These are phyloP conservation scores for Psylliodes chrysocephalus DNA, from an alignment of 2,888 invertebrate genomes.

Conservation along the genomic window DNA sequence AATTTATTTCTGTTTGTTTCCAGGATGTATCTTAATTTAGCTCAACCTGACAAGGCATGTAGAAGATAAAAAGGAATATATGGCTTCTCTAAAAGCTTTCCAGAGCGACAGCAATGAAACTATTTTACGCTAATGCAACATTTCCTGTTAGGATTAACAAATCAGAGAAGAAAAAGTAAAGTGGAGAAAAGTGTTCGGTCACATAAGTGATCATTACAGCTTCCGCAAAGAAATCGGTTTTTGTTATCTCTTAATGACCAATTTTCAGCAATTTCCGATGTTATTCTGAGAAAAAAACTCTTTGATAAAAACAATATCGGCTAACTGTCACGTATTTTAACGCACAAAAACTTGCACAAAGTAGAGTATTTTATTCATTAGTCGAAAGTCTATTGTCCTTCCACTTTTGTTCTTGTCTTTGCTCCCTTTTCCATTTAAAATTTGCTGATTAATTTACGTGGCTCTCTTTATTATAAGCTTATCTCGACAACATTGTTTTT, in stretches of 20 bases:
- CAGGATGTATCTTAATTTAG: too few species aligned
- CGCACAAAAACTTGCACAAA: not conserved
- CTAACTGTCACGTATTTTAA: constrained; percentile 20
- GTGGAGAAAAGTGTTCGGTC: not conserved
- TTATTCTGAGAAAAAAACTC: not conserved
- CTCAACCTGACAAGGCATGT: too few species aligned
- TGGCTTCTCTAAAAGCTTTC: too few species aligned
- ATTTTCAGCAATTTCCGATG: not conserved
- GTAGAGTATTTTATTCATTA: not conserved
- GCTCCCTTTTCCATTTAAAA: constrained; percentile 51
- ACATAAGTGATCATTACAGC: not conserved
- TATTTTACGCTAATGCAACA: not conserved
- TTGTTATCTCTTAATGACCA: not conserved
- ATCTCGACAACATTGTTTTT: not conserved
- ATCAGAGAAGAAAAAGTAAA: not conserved
- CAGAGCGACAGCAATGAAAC: not conserved
- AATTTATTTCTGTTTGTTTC: too few species aligned
- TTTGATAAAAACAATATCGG: not conserved
- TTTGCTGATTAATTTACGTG: constrained; percentile 50
- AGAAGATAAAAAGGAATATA: too few species aligned
- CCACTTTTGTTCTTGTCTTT: constrained; percentile 46
- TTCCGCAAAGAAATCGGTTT: not conserved
- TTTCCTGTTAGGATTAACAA: not conserved
- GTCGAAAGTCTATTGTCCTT: constrained; percentile 46
- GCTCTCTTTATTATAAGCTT: constrained; percentile 5